A percentile compares a stretch with the other conserved stretches of the same genome.
phyloP scores from a whole-genome alignment of 2,888 invertebrate genomes.

The Ethmia dodecea region DNA sequence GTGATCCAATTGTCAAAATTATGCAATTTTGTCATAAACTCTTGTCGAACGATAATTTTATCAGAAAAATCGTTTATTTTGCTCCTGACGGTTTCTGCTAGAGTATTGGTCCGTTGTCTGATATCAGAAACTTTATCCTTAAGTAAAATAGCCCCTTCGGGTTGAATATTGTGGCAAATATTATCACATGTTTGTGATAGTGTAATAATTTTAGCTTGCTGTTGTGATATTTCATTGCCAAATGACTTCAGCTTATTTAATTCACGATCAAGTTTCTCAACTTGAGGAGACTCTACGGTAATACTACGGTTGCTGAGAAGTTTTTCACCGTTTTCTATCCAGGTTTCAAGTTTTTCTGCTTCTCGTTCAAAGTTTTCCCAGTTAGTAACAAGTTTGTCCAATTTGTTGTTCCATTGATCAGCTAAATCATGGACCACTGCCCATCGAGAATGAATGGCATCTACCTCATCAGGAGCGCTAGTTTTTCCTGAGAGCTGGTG shows the following conservation, averaged over 20 bases:
- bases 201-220: conserved; percentile 88
- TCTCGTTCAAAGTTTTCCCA: conserved; percentile 91
- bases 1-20: conserved; percentile 90
- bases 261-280: conserved; percentile 86
- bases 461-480: conserved; percentile 89
- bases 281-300: conserved; percentile 82
- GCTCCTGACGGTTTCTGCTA: conserved; percentile 86
- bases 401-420: conserved; percentile 85
- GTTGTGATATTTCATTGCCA: conserved; percentile 90
- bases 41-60: conserved; percentile 88
- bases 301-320: conserved; percentile 75
- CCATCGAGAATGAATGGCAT: conserved; percentile 90
- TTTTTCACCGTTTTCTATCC: conserved; percentile 84
- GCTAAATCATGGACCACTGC: conserved; percentile 89
- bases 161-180: conserved; percentile 85
- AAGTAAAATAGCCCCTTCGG: conserved; percentile 85
- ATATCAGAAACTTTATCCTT: conserved; percentile 85
- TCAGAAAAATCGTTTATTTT: conserved; percentile 90
- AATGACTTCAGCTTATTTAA: conserved; percentile 86
- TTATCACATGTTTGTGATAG: conserved; percentile 89
- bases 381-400: conserved; percentile 86
- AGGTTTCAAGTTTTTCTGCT: conserved; percentile 85
- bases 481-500: conserved; percentile 86
- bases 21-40: conserved; percentile 87
- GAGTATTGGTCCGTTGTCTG: conserved; percentile 83